Base-by-base conservation (phyloP, 2,888 invertebrate genomes). In the Sycophila texana region DNA sequence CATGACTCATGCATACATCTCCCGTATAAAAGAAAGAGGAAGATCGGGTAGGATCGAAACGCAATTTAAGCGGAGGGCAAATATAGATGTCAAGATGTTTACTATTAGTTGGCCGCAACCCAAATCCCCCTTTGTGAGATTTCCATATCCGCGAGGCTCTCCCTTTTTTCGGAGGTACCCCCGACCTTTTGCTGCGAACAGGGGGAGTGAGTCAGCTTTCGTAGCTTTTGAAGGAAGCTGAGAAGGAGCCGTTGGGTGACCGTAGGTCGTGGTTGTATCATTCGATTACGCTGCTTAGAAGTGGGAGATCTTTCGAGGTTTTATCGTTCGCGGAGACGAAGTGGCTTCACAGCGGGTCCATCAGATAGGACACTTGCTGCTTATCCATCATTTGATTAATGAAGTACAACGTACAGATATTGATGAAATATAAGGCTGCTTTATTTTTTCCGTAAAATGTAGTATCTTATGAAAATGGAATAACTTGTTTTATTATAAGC, bases 61-160 rank as follows among this genome's bases (percentile, higher is more conserved):
- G 86, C 84, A 87, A 88, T 88, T 88, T 87, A 86, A 86, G 82
- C 85, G 82, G n/a, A 82, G 84, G 84, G 85, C 86, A 86, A 86
- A 88, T 88, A 87, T 86, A 87, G 85, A 89, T 87, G 86, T 88
- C 87, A 87, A 89, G 87, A 87, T 88, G 87, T 89, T 89, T 86
- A 86, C 87, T 85, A 87, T 88, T 86, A 86, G 86, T 86, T 89
- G 88, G 88, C 86, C 75, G 67, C 71, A 61, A 76, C 85, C 88
- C 88, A 89, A 86, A 72, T 61, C n/a, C 30, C 82, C 82, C 75
- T 77, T 82, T 82, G 77, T 78, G 83, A 84, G 84, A 87, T 87
- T 87, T 86, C 85, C 85, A 85, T 86, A 84, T 82, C 81, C 83
- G 82, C 80, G 74, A 77, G 7, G 10, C 13, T 18, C 14, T 10